These are phyloP conservation scores for Parnassius mnemosyne DNA, from an alignment of 2,888 invertebrate genomes.

Conservation along the genomic window DNA sequence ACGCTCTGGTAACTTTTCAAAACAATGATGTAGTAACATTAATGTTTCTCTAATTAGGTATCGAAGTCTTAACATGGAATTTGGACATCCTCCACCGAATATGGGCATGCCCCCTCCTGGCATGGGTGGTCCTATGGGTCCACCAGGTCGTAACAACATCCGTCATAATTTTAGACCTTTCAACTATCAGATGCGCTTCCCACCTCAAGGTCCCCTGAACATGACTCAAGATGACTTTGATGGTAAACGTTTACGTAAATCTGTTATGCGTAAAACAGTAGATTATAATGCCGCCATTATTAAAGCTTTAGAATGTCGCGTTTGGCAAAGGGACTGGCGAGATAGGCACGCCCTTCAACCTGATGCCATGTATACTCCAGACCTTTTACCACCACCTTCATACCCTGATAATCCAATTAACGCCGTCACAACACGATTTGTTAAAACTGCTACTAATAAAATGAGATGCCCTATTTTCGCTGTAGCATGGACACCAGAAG, in stretches of 20 bases:
- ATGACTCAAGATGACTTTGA: constrained; percentile 95
- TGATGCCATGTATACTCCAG: constrained; percentile 96
- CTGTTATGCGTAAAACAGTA: constrained; percentile 98
- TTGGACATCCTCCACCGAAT: constrained; percentile 73
- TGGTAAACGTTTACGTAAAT: constrained; percentile 96
- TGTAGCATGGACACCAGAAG: constrained; percentile 99
- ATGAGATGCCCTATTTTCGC: constrained; percentile 99
- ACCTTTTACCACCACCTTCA: constrained; percentile 95
- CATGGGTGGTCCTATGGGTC: constrained; percentile 52
- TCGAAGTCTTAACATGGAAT: constrained; percentile 73
- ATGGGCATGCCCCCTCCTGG: constrained; percentile 67
- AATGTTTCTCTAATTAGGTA: constrained; percentile 73
- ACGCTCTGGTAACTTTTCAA: constrained; percentile 20
- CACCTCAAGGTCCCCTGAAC: constrained; percentile 81
- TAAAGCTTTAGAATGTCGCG: constrained; percentile 93
- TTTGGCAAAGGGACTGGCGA: constrained; percentile 96
- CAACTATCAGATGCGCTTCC: constrained; percentile 76
- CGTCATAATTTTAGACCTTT: constrained; percentile 75
- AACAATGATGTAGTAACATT: constrained; percentile 44
- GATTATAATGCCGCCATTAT: constrained; percentile 98
- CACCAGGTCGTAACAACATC: constrained; percentile 69
- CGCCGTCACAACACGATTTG: constrained; percentile 96
- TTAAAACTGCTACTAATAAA: constrained; percentile 99
- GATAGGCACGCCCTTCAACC: constrained; percentile 95
- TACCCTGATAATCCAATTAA: constrained; percentile 97